Base-by-base conservation (phyloP, 2,888 invertebrate species). In the Anticlea derivata region DNA sequence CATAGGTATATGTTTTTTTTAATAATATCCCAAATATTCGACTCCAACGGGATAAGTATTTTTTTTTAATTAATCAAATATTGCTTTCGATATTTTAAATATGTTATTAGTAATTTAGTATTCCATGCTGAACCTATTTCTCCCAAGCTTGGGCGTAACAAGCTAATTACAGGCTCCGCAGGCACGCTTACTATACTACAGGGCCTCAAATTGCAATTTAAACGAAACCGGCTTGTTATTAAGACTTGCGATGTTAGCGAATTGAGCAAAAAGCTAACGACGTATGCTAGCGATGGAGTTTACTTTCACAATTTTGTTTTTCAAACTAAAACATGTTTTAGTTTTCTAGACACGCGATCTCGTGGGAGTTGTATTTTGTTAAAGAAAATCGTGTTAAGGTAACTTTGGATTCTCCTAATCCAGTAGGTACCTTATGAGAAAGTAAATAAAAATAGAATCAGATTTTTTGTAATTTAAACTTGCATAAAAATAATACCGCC, bases 151-250 rank as follows among this genome's bases (percentile, higher is more conserved):
- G 4, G 4, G 2, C 2, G 17, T 2, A 17, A 4, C 5, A 20
- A 33, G 33, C 17, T 34, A 34, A 43, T 30, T 11, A 35, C 40
- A 27, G 26, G 27, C 24, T 26, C 6, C 12, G 34, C 10, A 10
- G 3, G 50, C 10, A 22, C 17, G 24, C 11, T 5, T 5, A 10
- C 31, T 5, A 22, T 10, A 23, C 44, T 11, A 17, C 26, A 22
- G 27, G 44, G 12, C 39, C 45, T 53, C 41, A 50, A 57, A 59
- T 57, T 59, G 61, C 38, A 39, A 22, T 41, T 57, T 49, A 59
- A 57, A 57, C 57, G 47, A 48, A 47, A 50, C 45, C 35, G 12
- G 53, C 55, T 49, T 40, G 56, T 61, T 57, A 61, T 61, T 61
- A 55, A 59, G 61, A 59, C 57, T 47, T 59, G 44, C 53, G 35